Evolutionary conservation across 1,140 invertebrate genomes (phyloP).

Genomic region (Tribolium madens): DNA sequence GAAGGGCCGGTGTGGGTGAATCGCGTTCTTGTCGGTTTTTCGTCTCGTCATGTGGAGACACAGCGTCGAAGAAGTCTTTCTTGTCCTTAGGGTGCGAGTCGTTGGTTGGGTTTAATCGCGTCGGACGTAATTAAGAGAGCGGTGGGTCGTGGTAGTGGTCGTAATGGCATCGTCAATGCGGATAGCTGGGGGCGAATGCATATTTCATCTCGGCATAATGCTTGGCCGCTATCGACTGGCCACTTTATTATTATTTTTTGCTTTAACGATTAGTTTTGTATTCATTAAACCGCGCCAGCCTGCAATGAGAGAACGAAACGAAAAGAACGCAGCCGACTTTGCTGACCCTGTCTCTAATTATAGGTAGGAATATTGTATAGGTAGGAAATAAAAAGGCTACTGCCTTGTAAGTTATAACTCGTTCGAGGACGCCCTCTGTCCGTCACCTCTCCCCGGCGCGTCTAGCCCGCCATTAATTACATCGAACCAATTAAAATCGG

Average conservation of each 20-base stretch:
- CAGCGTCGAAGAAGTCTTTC: neutral
- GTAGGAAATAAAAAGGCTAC: conserved; percentile 52
- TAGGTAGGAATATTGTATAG: conserved; percentile 52
- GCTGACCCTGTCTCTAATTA: conserved; percentile 48
- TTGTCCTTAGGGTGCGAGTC: conserved; percentile 12
- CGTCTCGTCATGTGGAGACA: neutral
- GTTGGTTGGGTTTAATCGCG: conserved; percentile 27
- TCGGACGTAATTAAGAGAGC: conserved; percentile 38
- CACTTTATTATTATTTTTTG: conserved; percentile 48
- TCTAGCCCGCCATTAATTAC: conserved; percentile 50
- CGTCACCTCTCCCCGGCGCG: conserved; percentile 38
- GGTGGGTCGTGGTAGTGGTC: conserved; percentile 25
- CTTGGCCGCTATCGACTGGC: conserved; percentile 43
- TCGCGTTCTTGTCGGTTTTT: neutral
- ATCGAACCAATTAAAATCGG: conserved; percentile 54
- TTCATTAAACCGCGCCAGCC: conserved; percentile 42
- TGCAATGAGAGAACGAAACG: conserved; percentile 35
- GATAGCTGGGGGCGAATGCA: conserved; percentile 35
- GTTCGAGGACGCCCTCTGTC: conserved; percentile 39
- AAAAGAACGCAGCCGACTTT: conserved; percentile 6
- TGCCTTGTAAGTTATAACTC: conserved; percentile 44
- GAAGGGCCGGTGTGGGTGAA: conserved; percentile 29
- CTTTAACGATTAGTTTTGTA: conserved; percentile 47
- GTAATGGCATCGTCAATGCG: conserved; percentile 36
- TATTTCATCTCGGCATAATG: conserved; percentile 46